These are phyloP conservation scores for Neofelis nebulosa DNA, from an alignment of 2,113 vertebrate genomes.

Conservation along the genomic window DNA sequence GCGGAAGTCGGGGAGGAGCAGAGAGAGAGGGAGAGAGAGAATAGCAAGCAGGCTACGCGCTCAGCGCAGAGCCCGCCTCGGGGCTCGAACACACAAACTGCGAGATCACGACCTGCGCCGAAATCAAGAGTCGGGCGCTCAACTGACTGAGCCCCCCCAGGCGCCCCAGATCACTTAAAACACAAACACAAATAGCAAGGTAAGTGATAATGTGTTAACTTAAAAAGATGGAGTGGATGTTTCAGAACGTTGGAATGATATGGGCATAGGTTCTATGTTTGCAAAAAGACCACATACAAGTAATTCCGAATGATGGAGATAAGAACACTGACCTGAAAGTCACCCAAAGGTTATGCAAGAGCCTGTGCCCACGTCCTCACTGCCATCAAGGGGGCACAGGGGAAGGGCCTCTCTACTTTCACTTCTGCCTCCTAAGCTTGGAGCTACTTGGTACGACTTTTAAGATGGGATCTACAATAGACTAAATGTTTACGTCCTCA, in stretches of 20 bases:
- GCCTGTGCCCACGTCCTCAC: fast-evolving
- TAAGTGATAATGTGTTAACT: neutral
- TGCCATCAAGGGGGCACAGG: fast-evolving
- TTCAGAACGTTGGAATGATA: neutral
- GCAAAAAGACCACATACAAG: fast-evolving
- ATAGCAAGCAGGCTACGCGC: too few species aligned
- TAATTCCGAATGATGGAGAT: fast-evolving
- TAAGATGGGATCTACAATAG: neutral
- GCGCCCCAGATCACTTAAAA: neutral
- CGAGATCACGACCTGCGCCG: too few species aligned
- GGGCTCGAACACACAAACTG: too few species aligned
- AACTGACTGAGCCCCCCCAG: too few species aligned
- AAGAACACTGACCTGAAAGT: neutral
- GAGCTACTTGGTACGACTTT: neutral
- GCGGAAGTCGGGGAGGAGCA: too few species aligned
- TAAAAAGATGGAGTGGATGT: neutral
- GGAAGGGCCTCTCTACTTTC: fast-evolving
- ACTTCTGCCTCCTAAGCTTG: too few species aligned
- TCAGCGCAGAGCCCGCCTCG: too few species aligned
- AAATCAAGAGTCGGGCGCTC: too few species aligned
- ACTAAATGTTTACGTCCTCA: neutral
- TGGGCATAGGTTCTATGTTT: neutral
- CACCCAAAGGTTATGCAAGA: fast-evolving
- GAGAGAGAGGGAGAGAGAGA: too few species aligned
- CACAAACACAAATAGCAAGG: neutral